Conservation (phyloP, 2,888 invertebrate genomes). For the Heteromyza rotundicornis region DNA sequence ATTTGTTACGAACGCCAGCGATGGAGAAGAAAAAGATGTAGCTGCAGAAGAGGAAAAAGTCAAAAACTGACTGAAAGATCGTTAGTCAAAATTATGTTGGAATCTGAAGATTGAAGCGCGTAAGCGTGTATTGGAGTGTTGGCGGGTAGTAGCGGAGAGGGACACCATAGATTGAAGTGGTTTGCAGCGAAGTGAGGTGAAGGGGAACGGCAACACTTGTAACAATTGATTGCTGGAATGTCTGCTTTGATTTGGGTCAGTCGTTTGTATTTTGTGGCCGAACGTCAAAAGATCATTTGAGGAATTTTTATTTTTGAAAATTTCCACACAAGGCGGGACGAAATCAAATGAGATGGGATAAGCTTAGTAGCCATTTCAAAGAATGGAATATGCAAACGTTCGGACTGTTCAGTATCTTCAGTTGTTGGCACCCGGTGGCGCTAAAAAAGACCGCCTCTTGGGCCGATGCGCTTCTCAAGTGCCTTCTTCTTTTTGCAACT, state of each 20-base stretch:
- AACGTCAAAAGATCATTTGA: neutral
- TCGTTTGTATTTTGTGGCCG: constrained; percentile 1
- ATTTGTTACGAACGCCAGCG: constrained; percentile 1
- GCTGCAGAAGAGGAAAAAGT: neutral
- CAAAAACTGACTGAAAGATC: constrained; percentile 21
- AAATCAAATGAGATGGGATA: no score
- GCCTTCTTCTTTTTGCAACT: constrained; percentile 22
- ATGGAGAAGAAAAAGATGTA: neutral
- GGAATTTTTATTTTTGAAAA: no score
- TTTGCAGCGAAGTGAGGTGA: neutral
- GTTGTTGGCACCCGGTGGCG: no score
- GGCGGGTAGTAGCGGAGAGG: neutral
- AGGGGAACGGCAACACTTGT: neutral
- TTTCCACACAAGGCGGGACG: no score
- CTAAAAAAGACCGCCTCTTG: no score
- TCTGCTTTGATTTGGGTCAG: constrained; percentile 23
- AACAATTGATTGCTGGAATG: constrained; percentile 26
- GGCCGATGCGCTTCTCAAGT: constrained; percentile 8
- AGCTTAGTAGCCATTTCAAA: no score
- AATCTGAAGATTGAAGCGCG: constrained; percentile 9
- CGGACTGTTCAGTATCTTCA: neutral
- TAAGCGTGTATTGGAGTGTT: neutral
- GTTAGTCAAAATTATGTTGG: constrained; percentile 24
- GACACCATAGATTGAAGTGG: neutral
- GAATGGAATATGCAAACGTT: constrained; percentile 3